Evolutionary conservation across 2,888 invertebrate genomes (phyloP).

Genomic region (Lagria hirta): DNA sequence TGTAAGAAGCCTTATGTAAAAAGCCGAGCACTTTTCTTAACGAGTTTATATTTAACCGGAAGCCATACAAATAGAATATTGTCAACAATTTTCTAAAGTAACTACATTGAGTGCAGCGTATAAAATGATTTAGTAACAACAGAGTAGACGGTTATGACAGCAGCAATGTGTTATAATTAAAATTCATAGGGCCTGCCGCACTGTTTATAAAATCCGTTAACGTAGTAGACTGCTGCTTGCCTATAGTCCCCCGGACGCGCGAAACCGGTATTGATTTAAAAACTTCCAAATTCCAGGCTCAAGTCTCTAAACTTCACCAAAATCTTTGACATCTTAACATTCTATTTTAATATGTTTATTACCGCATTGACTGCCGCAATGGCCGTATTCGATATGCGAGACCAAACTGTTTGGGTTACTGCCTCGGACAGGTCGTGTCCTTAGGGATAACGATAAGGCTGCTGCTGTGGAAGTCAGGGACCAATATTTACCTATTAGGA

Average conservation of each 20-base stretch:
- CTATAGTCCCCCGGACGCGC: conserved; percentile 26
- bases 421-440: conserved; percentile 18
- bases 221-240: conserved; percentile 31
- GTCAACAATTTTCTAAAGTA: conserved; percentile 26
- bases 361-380: conserved; percentile 11
- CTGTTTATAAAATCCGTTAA: conserved; percentile 39
- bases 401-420: conserved; percentile 16
- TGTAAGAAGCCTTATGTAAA: no score
- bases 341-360: conserved; percentile 35
- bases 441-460: conserved; percentile 11
- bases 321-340: conserved; percentile 39
- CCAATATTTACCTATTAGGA: conserved; percentile 14
- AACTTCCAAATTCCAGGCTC: conserved; percentile 43
- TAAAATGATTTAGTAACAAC: conserved; percentile 30
- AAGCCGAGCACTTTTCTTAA: neutral
- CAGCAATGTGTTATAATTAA: conserved; percentile 38
- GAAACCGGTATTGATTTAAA: conserved; percentile 40
- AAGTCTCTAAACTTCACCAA: conserved; percentile 39
- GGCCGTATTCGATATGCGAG: conserved; percentile 13
- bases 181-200: conserved; percentile 38
- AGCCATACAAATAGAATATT: conserved; percentile 17
- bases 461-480: conserved; percentile 2
- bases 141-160: conserved; percentile 25
- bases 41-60: conserved; percentile 10
- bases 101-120: conserved; percentile 22